Evolutionary conservation across 1,140 invertebrate genomes (phyloP), one percentile per base, ranked within the genome.

Genomic region (Ips nitidus): DNA sequence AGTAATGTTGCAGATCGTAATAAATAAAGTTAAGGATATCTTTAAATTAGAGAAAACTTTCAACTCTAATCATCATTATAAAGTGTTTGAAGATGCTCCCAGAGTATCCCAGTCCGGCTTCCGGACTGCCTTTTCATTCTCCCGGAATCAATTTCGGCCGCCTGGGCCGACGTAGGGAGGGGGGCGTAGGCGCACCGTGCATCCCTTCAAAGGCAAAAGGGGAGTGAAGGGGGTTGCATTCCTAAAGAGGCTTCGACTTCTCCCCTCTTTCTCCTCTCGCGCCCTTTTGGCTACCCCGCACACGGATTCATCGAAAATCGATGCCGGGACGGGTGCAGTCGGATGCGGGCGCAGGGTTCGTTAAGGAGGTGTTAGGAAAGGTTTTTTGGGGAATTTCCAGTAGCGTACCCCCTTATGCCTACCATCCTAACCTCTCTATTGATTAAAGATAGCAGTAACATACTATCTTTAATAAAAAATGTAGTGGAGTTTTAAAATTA

Each of bases 301-400:
- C 65, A 58, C 65, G 58, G 58, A 57, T 57, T 68, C 66, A 68
- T 68, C 66, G 66, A 68, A 68, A 68, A 68, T 68, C 66, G 66
- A 68, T 68, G 57, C 66, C 58, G 58, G 22, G 66, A 61, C 66
- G 66, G 66, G 66, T 68, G 66, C 66, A 68, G 66, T 68, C 42
- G 66, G 66, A 68, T 61, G 66, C 57, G 57, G 66, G 66, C 57
- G 66, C 40, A 47, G 58, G 66, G 58, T 55, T 55, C 37, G 66
- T 68, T 68, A 68, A 68, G 66, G 66, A 68, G 66, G 66, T 68
- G 66, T 68, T 68, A 55, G 66, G 58, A 55, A 68, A 68, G 66
- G 66, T 68, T 68, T 68, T 68, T 68, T 68, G 57, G 66, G 22
- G 39, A 68, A 41, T 55, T 36, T 8, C 6, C 66, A 68, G 66